Percentiles rank a stretch among this genome's conserved stretches.
phyloP scores from a whole-genome alignment of 2,888 invertebrate species.

The Antheraea assamensis region DNA sequence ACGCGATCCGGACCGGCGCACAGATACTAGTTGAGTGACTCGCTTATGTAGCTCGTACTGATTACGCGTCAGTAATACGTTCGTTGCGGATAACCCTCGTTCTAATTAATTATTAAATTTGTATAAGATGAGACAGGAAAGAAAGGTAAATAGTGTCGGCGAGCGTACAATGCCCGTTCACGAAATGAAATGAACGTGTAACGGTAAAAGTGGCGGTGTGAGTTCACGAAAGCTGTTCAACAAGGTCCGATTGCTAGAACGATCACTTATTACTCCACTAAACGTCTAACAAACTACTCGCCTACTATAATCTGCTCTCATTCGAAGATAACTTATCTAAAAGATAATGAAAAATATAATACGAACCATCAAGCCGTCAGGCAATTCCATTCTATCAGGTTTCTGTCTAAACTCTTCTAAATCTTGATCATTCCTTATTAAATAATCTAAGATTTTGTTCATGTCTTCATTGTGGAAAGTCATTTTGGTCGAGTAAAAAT shows the following conservation, averaged over 20 bases:
- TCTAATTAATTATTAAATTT: constrained; percentile 56
- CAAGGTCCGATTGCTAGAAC: constrained; percentile 62
- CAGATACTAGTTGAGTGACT: constrained; percentile 38
- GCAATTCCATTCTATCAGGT: constrained; percentile 65
- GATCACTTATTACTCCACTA: constrained; percentile 71
- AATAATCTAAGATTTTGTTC: constrained; percentile 69
- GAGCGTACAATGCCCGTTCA: constrained; percentile 66
- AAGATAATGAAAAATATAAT: constrained; percentile 42
- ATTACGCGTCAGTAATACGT: constrained; percentile 43
- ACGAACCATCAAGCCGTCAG: constrained; percentile 69
- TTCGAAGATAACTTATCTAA: constrained; percentile 59
- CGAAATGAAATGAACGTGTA: constrained; percentile 77
- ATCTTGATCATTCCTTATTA: constrained; percentile 64
- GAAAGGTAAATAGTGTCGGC: constrained; percentile 44
- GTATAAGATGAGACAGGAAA: constrained; percentile 49
- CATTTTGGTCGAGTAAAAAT: constrained; percentile 54
- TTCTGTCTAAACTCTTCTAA: constrained; percentile 49
- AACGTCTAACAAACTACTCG: constrained; percentile 58
- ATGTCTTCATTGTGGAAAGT: constrained; percentile 67
- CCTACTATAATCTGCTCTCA: constrained; percentile 43
- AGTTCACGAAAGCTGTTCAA: constrained; percentile 75
- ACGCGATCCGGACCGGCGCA: constrained; percentile 51
- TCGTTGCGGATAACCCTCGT: constrained; percentile 53
- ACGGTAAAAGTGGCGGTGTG: constrained; percentile 78
- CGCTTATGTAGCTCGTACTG: constrained; percentile 36